Base-by-base conservation (phyloP, 2,113 vertebrate species). In the Pelvicachromis taeniatus region DNA sequence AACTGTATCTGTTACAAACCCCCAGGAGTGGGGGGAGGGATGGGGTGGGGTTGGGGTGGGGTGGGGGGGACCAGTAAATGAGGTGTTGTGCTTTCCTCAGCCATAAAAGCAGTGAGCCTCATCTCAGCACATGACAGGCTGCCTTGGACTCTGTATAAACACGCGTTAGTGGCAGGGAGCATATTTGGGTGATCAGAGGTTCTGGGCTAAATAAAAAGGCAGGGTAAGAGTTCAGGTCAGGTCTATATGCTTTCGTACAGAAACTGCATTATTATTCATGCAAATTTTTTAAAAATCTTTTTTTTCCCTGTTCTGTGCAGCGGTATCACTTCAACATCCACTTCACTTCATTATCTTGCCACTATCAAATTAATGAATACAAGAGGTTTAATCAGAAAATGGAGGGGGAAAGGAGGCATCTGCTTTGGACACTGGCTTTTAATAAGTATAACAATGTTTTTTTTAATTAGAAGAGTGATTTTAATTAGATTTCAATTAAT, bases 401-500 rank as follows among this genome's bases (percentile, higher is more conserved):
- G 45, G 29, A 61, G 40, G 48, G 7, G 73, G 23, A 65, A 38
- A 21, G 29, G 48, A 79, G 59, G 45, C 50, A 61, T 89, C 33
- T 81, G 59, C 77, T 88, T n/a, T 78, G 85, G 84, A 91, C 83
- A 85, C 56, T 35, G 77, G 33, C 38, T 81, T 83, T 79, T 83
- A 88, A 92, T 86, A 86, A 38, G 77, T 87, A 78, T 53, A 77
- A 88, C 79, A 87, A 26, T 63, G 75, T 83, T 59, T 85, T 68
- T 65, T 85, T 68, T 59, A 58, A 89, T 81, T 87, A 88, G 65
- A 91, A 68, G 75, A 86, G 83, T 16, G 6, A 82, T 80, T 93
- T 92, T 92, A 87, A 93, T 95, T 91, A 89, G 75, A 85, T 89
- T 91, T 83, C 48, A 84, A 77, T 89, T 82, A 92, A 88, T 81